Evolutionary conservation across 2,888 invertebrate genomes (phyloP), one percentile per base, ranked within the genome.

Genomic region (Ophioninae sp.): DNA sequence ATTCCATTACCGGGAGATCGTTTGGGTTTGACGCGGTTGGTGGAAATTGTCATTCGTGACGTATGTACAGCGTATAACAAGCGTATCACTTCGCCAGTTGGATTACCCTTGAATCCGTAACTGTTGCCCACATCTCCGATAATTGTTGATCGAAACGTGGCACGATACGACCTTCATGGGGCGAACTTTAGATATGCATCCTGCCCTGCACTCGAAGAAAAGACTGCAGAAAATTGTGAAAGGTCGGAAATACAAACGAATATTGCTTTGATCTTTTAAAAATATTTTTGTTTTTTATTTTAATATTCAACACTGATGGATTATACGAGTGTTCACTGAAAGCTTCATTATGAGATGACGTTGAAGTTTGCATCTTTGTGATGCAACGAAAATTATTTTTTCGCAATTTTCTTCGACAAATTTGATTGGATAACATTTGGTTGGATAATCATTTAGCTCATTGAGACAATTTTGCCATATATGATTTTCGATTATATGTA

Each of bases 81-180:
- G 13, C 10, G 44, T 51, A 10, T 51, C 10, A 51, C 13, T 51
- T 51, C 13, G 44, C 44, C 44, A 51, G 44, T 13, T 51, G 44
- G 44, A 51, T 30, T n/a, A 56, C 51, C 44, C 51, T 74, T 74
- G 41, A 6, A n/a, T 64, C 58, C 63, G 67, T 41, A 71, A 22
- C 59, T 59, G 20, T 59, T 64, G 37, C 20, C 64, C 79, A 20
- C 58, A 37, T 56, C 30, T 13, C 73, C 78, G 79, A 82, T 85
- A 85, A 85, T 85, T 78, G 82, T 78, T 73, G 81, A 85, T 78
- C 82, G 77, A 80, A 78, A 78, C 77, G 82, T 63, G 68, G n/a
- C 20, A 65, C 30, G 41, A 85, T 78, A 68, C 65, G 67, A 84
- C 82, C 78, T 85, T 80, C 75, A 68, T 13, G 7, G 20, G 51